Conservation (phyloP, 2,888 invertebrate species). For the Meteorus colon region DNA sequence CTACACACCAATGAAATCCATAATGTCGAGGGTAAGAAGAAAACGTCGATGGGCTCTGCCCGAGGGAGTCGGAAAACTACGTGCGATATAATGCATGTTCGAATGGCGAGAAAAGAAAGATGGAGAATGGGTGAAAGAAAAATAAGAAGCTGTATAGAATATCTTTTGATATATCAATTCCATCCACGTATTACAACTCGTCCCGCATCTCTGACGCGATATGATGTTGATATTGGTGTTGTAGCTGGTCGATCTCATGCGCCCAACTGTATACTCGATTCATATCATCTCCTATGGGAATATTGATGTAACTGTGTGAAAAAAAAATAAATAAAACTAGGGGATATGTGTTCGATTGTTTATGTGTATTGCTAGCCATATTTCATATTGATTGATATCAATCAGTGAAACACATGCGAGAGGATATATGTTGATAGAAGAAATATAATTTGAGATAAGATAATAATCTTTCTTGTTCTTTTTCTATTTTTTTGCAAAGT, state of each 20-base stretch:
- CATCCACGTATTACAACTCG: conserved; percentile 35
- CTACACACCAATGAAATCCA: conserved; percentile 47
- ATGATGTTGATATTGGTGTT: conserved; percentile 6
- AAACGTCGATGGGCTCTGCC: conserved; percentile 4
- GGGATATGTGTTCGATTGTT: conserved; percentile 33
- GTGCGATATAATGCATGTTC: background rate
- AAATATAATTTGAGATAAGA: too few species aligned
- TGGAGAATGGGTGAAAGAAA: background rate
- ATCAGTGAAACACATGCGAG: too few species aligned
- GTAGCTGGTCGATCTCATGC: conserved; percentile 24
- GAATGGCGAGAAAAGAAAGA: conserved; percentile 29
- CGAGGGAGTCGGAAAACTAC: conserved; percentile 19
- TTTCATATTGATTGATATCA: too few species aligned
- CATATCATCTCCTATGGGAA: conserved; percentile 41
- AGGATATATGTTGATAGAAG: too few species aligned
- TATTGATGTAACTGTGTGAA: conserved; percentile 48
- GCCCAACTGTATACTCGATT: conserved; percentile 36
- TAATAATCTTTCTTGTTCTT: too few species aligned
- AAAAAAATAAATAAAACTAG: conserved; percentile 8
- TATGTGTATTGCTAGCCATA: background rate
- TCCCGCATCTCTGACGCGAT: conserved; percentile 12
- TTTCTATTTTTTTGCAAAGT: too few species aligned
- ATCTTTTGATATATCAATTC: conserved; percentile 63
- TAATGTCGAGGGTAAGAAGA: conserved; percentile 9
- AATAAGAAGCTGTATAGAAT: conserved; percentile 17